phyloP scores from a whole-genome alignment of 2,888 invertebrate genomes.

The Lasius fuliginosus region DNA sequence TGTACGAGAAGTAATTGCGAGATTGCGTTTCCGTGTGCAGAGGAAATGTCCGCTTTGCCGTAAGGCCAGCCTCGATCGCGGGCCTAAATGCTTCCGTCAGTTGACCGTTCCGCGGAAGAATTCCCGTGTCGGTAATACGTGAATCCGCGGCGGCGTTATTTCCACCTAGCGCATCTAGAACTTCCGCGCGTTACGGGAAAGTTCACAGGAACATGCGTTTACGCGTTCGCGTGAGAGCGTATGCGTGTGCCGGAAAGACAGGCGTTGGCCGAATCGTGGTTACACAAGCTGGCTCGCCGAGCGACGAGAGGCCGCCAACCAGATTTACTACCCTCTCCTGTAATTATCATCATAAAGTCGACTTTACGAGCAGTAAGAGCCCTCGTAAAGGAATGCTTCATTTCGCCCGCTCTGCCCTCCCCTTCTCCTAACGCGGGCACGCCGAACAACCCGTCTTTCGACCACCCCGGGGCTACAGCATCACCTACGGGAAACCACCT shows the following conservation, averaged over 20 bases:
- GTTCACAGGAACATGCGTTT: conserved; percentile 75
- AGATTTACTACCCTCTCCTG: conserved; percentile 86
- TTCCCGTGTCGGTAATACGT: conserved; percentile 22
- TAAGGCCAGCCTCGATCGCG: conserved; percentile 26
- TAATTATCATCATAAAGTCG: conserved; percentile 87
- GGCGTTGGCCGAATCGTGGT: conserved; percentile 60
- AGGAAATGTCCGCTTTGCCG: neutral
- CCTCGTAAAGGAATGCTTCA: conserved; percentile 86
- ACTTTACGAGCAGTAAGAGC: conserved; percentile 86
- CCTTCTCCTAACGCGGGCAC: neutral
- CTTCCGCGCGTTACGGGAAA: conserved; percentile 63
- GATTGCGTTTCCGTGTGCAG: neutral
- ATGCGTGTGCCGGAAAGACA: conserved; percentile 68
- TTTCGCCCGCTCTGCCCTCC: conserved; percentile 77
- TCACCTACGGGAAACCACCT: conserved; percentile 76
- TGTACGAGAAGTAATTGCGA: neutral
- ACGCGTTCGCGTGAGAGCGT: conserved; percentile 65
- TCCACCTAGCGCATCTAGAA: conserved; percentile 53
- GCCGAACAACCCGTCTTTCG: conserved; percentile 48
- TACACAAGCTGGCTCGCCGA: conserved; percentile 62
- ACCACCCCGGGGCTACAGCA: conserved; percentile 66
- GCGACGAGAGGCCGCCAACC: conserved; percentile 78
- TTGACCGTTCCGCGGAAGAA: conserved; percentile 8
- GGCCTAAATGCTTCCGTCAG: conserved; percentile 36
- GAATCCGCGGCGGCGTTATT: conserved; percentile 63